These are phyloP conservation scores for Psylliodes chrysocephalus DNA, from an alignment of 2,888 invertebrate genomes.

Conservation along the genomic window DNA sequence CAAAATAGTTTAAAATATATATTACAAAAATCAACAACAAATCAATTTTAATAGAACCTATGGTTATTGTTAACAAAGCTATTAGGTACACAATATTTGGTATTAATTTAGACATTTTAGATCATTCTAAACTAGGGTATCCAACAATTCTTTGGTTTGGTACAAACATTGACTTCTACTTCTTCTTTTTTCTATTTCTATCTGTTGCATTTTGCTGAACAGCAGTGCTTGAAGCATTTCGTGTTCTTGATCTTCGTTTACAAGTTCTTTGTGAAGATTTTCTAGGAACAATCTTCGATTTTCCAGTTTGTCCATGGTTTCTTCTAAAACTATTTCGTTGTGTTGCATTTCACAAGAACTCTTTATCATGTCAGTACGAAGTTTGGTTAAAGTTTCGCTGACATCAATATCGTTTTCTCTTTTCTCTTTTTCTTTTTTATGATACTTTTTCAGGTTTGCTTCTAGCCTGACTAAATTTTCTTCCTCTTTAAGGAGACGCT, in stretches of 20 bases:
- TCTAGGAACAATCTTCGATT: slow-evolving; percentile 57
- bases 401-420: slow-evolving; percentile 55
- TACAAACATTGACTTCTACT: slow-evolving; percentile 54
- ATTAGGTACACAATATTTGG: slow-evolving; percentile 65
- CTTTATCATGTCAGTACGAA: slow-evolving; percentile 62
- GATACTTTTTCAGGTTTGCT: slow-evolving; percentile 66
- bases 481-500: slow-evolving; percentile 78
- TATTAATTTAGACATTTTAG: slow-evolving; percentile 55
- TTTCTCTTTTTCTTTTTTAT: slow-evolving; percentile 56
- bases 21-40: slow-evolving; percentile 42
- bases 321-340: slow-evolving; percentile 62
- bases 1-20: slow-evolving; percentile 32
- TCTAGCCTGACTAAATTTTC: slow-evolving; percentile 76
- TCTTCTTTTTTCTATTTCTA: slow-evolving; percentile 38
- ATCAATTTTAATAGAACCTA: slow-evolving; percentile 32
- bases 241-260: slow-evolving; percentile 61
- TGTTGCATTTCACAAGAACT: slow-evolving; percentile 64
- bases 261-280: slow-evolving; percentile 58
- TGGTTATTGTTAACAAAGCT: slow-evolving; percentile 43
- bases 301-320: slow-evolving; percentile 59
- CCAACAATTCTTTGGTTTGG: slow-evolving; percentile 65
- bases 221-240: slow-evolving; percentile 63
- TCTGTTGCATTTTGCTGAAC: slow-evolving; percentile 52
- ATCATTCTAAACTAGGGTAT: slow-evolving; percentile 62
- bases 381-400: slow-evolving; percentile 54